Base-by-base conservation (phyloP, 1,140 invertebrate genomes). In the Rhynchophorus ferrugineus region DNA sequence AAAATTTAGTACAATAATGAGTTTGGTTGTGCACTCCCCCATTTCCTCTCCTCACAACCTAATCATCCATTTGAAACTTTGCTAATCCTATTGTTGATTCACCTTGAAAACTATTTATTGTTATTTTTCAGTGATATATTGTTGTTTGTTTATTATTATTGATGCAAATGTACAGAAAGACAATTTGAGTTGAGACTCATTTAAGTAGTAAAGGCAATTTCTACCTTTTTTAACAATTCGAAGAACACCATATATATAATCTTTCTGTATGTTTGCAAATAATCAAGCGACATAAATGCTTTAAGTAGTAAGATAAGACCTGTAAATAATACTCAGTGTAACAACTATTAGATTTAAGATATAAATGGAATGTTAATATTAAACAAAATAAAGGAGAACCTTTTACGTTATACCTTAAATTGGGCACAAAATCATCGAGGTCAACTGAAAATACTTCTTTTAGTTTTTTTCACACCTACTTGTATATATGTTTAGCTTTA, bases 291-390 rank as follows among this genome's bases (percentile, higher is more conserved):
- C 41, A 36, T 13, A 53, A 46, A 53, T 53, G 50, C 50, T 53
- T 53, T 53, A 53, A 53, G 34, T 37, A 20, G 33, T 20, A 11
- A 20, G 13, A n/a, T 21, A 44, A 42, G 22, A 49, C 34, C 14
- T 52, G 49, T 52, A 52, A 21, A 52, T 52, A 52, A 21, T 52
- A 44, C 35, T 37, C 41, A 44, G 14, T 52, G 22, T 42, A 44
- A 44, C 13, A 53, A 34, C 24, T 6, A 11, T 29, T 29, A 29
- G 39, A 22, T n/a, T 51, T 51, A 51, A 41, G 37, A 42, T 3
- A 42, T 43, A 44, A 50, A 52, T 59, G 52, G 57, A 50, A 50
- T 59, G 48, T 58, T 55, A 49, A 58, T 45, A 55, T 46, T 51
- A 49, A 55, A 44, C 35, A 43, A 34, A 47, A n/a, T n/a, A n/a